These are phyloP conservation scores for Sphaerophoria rueppellii DNA, from an alignment of 2,888 invertebrate species.

Conservation along the genomic window DNA sequence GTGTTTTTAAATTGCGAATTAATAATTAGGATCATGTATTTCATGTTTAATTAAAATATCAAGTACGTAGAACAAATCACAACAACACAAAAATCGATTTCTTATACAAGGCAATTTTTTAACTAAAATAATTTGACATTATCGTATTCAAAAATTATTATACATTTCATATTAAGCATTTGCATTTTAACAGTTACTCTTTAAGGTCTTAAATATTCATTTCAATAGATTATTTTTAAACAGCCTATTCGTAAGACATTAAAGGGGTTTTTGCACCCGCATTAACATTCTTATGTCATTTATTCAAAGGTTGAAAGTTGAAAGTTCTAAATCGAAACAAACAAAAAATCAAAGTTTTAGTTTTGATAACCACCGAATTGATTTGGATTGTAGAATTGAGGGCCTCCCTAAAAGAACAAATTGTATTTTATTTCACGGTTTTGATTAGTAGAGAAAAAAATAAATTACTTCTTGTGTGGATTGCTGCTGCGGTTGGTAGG, in stretches of 20 bases:
- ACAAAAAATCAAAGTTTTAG: constrained; percentile 35
- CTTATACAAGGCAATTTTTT: constrained; percentile 52
- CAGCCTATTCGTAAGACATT: constrained; percentile 45
- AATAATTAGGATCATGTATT: constrained; percentile 37
- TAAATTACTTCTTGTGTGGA: constrained; percentile 70
- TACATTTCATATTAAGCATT: constrained; percentile 21
- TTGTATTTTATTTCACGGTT: background rate
- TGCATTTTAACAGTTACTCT: constrained; percentile 2
- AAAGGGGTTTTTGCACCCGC: constrained; percentile 31
- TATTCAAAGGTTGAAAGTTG: background rate
- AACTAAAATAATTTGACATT: constrained; percentile 22
- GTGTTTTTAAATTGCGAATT: constrained; percentile 20
- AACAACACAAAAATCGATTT: constrained; percentile 43
- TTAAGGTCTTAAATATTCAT: constrained; percentile 18
- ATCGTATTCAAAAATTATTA: constrained; percentile 37
- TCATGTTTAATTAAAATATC: constrained; percentile 50
- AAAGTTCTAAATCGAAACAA: background rate
- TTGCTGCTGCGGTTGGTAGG: constrained; percentile 75
- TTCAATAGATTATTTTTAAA: constrained; percentile 40
- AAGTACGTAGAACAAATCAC: constrained; percentile 49
- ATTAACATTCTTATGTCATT: constrained; percentile 33
- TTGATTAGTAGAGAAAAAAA: background rate
- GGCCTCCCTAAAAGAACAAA: constrained; percentile 68
- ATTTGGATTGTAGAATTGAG: constrained; percentile 76
- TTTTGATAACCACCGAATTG: constrained; percentile 75